Evolutionary conservation across 2,113 vertebrate species (phyloP).

Genomic region (Nycticryphes semicollaris): DNA sequence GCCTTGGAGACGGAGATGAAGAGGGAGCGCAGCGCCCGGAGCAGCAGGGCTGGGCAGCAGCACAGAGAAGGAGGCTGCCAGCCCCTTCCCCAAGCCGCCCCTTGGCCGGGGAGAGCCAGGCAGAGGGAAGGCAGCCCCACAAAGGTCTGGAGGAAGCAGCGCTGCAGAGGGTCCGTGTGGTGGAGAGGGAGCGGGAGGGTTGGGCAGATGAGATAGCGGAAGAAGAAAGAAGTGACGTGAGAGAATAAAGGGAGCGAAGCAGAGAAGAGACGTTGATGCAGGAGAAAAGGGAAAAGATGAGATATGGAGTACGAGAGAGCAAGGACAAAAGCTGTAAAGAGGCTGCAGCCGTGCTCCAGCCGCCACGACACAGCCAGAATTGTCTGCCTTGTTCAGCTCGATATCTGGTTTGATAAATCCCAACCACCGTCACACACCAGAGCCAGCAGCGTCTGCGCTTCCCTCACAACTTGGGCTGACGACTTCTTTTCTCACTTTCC

Average conservation of each 20-base stretch:
- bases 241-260: background rate
- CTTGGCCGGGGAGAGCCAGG: too few species aligned
- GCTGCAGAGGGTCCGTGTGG: background rate
- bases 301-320: background rate
- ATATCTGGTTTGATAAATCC: background rate
- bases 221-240: background rate
- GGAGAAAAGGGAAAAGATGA: background rate
- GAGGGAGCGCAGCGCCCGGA: background rate
- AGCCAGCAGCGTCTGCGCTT: background rate
- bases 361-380: background rate
- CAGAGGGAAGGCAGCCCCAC: background rate
- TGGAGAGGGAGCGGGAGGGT: background rate
- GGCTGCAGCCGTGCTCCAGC: background rate
- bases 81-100: background rate
- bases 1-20: constrained; percentile 65
- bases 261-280: background rate
- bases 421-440: rapidly evolving
- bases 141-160: background rate
- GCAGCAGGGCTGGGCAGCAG: background rate
- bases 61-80: rapidly evolving
- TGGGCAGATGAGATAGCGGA: background rate
- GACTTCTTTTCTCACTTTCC: background rate
- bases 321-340: background rate
- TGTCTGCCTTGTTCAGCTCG: rapidly evolving
- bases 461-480: background rate